Percentiles rank a stretch among this genome's conserved stretches.
These are phyloP conservation scores for Beroe ovata DNA, from an alignment of 37 sponge, comb jelly and placozoan species.

Conservation along the genomic window DNA sequence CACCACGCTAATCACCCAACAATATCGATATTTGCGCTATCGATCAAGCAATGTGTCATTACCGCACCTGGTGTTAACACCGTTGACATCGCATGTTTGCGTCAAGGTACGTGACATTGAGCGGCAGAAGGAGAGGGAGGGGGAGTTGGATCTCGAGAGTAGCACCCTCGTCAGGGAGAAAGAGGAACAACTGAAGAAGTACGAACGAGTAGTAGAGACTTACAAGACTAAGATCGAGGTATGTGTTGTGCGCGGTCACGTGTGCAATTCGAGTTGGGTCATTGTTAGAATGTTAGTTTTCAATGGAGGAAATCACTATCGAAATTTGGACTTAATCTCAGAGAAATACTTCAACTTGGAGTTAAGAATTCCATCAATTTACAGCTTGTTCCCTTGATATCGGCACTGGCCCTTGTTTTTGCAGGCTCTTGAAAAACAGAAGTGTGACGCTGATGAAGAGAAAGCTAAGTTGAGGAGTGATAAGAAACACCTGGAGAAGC, in stretches of 20 bases:
- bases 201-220: neutral
- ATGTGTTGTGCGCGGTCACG: neutral
- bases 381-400: too few species aligned
- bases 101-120: conserved; percentile 46
- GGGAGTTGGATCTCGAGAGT: conserved; percentile 43
- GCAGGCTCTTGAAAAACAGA: conserved; percentile 7
- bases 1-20: neutral
- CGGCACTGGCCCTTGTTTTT: neutral
- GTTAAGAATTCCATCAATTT: too few species aligned
- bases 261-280: too few species aligned
- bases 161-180: conserved; percentile 2
- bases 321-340: too few species aligned
- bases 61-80: too few species aligned
- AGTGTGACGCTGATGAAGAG: conserved; percentile 14
- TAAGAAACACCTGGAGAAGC: conserved; percentile 36
- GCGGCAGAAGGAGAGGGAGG: conserved; percentile 58
- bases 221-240: conserved; percentile 67
- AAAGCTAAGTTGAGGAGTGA: conserved; percentile 33
- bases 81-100: too few species aligned
- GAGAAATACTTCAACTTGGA: too few species aligned
- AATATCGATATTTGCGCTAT: neutral
- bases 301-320: too few species aligned
- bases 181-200: conserved; percentile 60
- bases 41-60: too few species aligned
- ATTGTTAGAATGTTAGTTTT: too few species aligned